Evolutionary conservation across 1,140 invertebrate species (phyloP), one percentile per base, ranked within the genome.

Genomic region (Drosophila neocordata): DNA sequence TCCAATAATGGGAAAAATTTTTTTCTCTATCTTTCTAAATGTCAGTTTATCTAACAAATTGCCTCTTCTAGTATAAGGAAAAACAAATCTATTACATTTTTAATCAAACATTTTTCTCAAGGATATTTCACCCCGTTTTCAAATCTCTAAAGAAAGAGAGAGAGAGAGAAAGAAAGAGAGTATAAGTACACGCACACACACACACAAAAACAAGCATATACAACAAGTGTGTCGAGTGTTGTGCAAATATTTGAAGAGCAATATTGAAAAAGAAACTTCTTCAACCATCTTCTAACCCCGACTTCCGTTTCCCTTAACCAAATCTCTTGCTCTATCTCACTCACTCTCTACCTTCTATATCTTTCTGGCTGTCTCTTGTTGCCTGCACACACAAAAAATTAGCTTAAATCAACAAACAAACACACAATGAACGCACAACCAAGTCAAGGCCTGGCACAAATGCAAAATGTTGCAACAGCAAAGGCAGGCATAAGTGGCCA

Each of bases 201-300:
- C 13, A 34, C 27, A 55, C 8, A 15, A 13, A 31, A 18, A 15
- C 31, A 15, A 6, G 22, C 11, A 53, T n/a, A 76, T 60, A 75
- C 73, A 75, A 68, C 73, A 81, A 81, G 78, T 77, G 78, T 78
- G 79, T 82, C 79, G 70, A 78, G 74, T 68, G 66, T 74, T 78
- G 62, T 52, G 60, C 56, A 82, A 82, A 82, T 82, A 78, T 82
- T 82, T 78, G 59, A 67, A 56, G 37, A 69, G 79, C 62, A 71
- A 79, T 69, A 62, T 73, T 62, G 51, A 53, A 51, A 57, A 60
- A 63, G 60, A 74, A 74, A 67, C 72, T 56, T 57, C 58, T 27
- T 22, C 58, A 48, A 20, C 41, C 41, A 48, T 48, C 41, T 48
- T 20, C 13, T 18, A 48, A 48, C 15, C 41, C 41, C 11, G 15